Conservation (phyloP, 2,113 vertebrate species). For the Daphoenositta chrysoptera region DNA sequence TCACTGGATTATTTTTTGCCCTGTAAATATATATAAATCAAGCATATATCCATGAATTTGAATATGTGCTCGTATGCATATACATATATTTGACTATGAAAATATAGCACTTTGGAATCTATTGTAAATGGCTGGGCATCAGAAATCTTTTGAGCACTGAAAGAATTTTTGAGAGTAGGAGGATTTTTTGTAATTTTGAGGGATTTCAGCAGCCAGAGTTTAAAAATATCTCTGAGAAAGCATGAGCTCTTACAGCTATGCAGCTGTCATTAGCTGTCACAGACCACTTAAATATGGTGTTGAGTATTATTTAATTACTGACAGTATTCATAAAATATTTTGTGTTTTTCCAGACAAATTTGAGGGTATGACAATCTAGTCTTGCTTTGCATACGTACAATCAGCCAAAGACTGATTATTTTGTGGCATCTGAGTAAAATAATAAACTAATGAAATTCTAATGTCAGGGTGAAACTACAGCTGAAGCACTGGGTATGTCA, state of each 20-base stretch:
- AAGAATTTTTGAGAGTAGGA: background rate
- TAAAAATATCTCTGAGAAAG: background rate
- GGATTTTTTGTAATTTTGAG: background rate
- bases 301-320: background rate
- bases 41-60: background rate
- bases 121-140: background rate
- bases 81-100: background rate
- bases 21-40: background rate
- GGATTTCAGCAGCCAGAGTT: background rate
- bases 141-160: background rate
- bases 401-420: background rate
- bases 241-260: background rate
- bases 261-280: background rate
- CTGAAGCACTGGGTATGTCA: accelerated
- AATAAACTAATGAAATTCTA: background rate
- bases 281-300: background rate
- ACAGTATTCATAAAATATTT: background rate
- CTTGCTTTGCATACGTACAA: background rate
- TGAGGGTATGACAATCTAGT: background rate
- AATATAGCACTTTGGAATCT: background rate
- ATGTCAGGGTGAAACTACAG: background rate
- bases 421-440: background rate
- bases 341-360: background rate
- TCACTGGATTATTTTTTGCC: background rate
- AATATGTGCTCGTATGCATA: background rate